Conservation (phyloP, 1,140 invertebrate genomes). For the Carcinoscorpius rotundicauda region DNA sequence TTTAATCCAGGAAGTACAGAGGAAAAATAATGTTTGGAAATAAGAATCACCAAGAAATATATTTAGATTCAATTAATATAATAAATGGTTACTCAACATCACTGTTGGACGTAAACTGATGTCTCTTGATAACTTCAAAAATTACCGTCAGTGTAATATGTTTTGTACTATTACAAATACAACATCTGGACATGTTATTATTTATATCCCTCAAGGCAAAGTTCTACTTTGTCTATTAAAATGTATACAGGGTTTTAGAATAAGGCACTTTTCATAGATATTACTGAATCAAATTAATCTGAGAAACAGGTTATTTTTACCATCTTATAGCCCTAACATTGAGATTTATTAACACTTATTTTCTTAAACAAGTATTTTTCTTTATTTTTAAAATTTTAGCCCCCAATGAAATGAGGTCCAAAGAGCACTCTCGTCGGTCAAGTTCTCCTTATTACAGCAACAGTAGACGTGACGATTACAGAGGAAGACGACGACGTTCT, state of each 20-base stretch:
- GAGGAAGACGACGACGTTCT: not conserved
- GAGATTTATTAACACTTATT: too few relatives aligned
- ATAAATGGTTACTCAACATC: too few relatives aligned
- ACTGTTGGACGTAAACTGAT: too few relatives aligned
- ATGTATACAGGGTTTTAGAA: not conserved
- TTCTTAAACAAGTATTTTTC: too few relatives aligned
- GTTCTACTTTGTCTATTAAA: not conserved
- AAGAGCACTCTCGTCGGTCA: constrained; percentile 14
- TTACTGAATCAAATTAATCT: not conserved
- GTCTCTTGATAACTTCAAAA: too few relatives aligned
- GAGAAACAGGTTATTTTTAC: not conserved
- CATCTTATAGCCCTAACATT: not conserved
- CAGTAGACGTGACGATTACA: constrained; percentile 13
- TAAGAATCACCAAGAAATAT: too few relatives aligned
- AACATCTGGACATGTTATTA: too few relatives aligned
- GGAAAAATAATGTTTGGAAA: too few relatives aligned
- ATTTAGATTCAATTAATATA: too few relatives aligned
- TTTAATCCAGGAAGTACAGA: too few relatives aligned
- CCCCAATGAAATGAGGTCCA: constrained; percentile 21
- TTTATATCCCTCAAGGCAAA: not conserved
- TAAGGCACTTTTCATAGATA: not conserved
- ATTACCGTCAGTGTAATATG: too few relatives aligned
- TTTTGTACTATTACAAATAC: too few relatives aligned
- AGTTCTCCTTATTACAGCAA: constrained; percentile 17
- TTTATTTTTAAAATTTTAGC: constrained; percentile 3